Evolutionary conservation across 2,797 vertebrate species (phyloP).

Genomic region (Poeciliopsis gracilis): DNA sequence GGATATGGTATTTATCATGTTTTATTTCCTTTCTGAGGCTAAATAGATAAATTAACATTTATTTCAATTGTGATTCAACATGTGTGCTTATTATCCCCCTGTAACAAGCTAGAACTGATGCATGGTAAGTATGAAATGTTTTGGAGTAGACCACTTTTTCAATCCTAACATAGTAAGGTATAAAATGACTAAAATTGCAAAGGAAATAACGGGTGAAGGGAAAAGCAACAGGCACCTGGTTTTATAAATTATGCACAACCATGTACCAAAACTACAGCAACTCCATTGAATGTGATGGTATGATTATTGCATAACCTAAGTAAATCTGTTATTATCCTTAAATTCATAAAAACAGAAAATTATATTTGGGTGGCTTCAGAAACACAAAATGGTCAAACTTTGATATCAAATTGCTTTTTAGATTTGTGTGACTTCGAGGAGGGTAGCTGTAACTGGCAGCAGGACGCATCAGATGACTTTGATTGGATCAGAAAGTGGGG

Average conservation of each 20-base stretch:
- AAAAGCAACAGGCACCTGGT: background rate
- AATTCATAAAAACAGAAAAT: background rate
- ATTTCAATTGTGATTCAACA: background rate
- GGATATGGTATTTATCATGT: background rate
- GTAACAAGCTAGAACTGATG: background rate
- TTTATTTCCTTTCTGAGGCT: background rate
- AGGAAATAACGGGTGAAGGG: background rate
- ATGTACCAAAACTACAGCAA: background rate
- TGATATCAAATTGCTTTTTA: constrained; percentile 22
- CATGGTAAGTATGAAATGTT: background rate
- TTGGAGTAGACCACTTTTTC: background rate
- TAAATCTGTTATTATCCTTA: background rate
- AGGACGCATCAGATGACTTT: constrained; percentile 57
- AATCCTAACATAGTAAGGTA: background rate
- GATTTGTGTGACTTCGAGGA: constrained; percentile 82
- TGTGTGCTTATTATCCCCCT: background rate
- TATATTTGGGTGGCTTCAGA: background rate
- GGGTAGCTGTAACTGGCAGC: constrained; percentile 78
- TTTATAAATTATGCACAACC: background rate
- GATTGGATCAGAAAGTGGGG: constrained; percentile 76
- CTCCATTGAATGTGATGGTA: background rate
- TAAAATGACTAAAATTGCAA: background rate
- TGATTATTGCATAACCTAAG: background rate
- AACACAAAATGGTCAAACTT: background rate
- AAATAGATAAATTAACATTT: background rate